Percentiles rank a stretch among this genome's conserved stretches.
Evolutionary conservation across 2,797 vertebrate species (phyloP).

Genomic region (Lepus oiostolus): DNA sequence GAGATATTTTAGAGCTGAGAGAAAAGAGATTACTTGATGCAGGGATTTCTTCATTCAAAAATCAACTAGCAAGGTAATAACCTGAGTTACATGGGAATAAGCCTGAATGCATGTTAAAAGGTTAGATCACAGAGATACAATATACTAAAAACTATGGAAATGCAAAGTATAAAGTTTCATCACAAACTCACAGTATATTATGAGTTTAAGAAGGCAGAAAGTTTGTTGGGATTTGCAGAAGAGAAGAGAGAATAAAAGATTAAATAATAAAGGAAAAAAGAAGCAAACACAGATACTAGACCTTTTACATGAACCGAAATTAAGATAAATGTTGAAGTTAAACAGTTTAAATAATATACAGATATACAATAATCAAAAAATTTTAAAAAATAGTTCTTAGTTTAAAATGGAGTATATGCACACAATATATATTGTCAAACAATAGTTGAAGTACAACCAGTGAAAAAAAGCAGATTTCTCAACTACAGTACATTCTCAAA

Average conservation of each 20-base stretch:
- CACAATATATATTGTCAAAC: slow-evolving; percentile 20
- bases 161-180: slow-evolving; percentile 11
- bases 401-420: slow-evolving; percentile 33
- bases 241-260: background rate
- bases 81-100: background rate
- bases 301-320: background rate
- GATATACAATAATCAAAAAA: background rate
- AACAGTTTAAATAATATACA: background rate
- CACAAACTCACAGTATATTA: background rate
- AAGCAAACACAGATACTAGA: background rate
- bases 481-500: slow-evolving; percentile 11
- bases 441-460: slow-evolving; percentile 27
- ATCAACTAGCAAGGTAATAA: background rate
- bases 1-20: background rate
- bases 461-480: background rate
- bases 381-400: background rate
- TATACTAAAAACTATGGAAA: background rate
- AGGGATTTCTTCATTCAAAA: background rate
- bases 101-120: slow-evolving; percentile 27
- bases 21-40: background rate
- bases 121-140: background rate
- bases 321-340: background rate
- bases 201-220: slow-evolving; percentile 38
- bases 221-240: background rate
- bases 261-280: slow-evolving; percentile 22